phyloP scores from a whole-genome alignment of 2,797 vertebrate species.

The Gallinago stenura region DNA sequence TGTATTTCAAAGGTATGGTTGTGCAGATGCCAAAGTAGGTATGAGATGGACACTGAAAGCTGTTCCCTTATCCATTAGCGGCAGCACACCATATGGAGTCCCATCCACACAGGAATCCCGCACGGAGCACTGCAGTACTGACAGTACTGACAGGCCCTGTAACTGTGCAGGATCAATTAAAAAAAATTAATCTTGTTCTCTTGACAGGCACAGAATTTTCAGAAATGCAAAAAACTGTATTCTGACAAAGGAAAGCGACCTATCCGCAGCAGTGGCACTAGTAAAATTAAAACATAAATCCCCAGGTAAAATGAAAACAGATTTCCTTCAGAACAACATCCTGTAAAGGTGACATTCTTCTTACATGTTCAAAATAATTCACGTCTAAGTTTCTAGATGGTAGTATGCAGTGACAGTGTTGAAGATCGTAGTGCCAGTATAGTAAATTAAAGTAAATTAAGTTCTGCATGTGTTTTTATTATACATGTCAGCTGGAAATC shows the following conservation, averaged over 20 bases:
- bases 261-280: neutral
- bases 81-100: rapidly evolving
- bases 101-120: rapidly evolving
- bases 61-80: neutral
- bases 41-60: neutral
- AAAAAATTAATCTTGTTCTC: neutral
- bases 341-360: neutral
- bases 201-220: neutral
- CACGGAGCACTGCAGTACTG: no score
- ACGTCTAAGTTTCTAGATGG: neutral
- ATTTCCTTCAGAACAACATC: neutral
- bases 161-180: neutral
- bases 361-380: neutral
- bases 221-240: neutral
- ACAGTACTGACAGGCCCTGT: neutral
- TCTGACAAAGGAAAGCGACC: neutral
- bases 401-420: neutral
- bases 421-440: neutral
- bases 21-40: neutral
- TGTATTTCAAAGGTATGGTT: neutral
- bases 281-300: neutral
- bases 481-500: neutral
- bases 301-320: neutral
- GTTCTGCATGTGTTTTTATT: neutral
- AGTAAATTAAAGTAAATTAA: neutral